Evolutionary conservation across 1,140 invertebrate species (phyloP), one percentile per base, ranked within the genome.

Genomic region (Leguminivora glycinivorella): DNA sequence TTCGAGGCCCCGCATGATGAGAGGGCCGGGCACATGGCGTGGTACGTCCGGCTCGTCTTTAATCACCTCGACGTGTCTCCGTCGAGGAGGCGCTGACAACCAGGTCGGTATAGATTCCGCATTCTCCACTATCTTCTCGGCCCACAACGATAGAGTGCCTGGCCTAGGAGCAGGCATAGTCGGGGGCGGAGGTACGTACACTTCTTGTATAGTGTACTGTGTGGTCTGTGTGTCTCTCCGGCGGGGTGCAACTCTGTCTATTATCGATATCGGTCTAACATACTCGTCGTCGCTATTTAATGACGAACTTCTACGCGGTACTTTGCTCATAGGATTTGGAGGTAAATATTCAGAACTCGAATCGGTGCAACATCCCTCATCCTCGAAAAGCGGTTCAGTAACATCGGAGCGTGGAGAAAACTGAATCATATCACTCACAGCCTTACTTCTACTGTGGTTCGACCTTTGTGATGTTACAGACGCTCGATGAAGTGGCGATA

Each of bases 1-100:
- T 73, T 95, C 93, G 0, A 95, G 91, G 5, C 94, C 94, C 58
- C 94, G 88, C 66, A 88, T 83, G 56, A 76, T 63, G 10, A 63
- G 81, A 1, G 79, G 73, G 4, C 85, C 74, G 0, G 87, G 86
- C 5, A 90, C 76, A 26, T 84, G 80, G 10, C 74, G 79, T 5
- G 83, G 85, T 25, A 91, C 75, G 24, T 90, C 88, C 6, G 85
- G 83, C 70, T 90, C 88, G 10, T 87, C 84, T 71, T 80, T 81
- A 26, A 92, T 71, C 1, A 88, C 75, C 74, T 90, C 84, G 9
- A 79, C 73, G 31, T 91, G 84, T 47, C 84, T 89, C 26, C 82
- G 68, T 34, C 89, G 78, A 0, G 82, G 85, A 14, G 89, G 89
- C 56, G 89, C 89, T 17, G 89, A 89, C 0, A 91, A 72, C 86